A percentile compares a stretch with the other conserved stretches of the same genome.
Conservation (phyloP, 1,140 invertebrate genomes). For the Gryon sp. region DNA sequence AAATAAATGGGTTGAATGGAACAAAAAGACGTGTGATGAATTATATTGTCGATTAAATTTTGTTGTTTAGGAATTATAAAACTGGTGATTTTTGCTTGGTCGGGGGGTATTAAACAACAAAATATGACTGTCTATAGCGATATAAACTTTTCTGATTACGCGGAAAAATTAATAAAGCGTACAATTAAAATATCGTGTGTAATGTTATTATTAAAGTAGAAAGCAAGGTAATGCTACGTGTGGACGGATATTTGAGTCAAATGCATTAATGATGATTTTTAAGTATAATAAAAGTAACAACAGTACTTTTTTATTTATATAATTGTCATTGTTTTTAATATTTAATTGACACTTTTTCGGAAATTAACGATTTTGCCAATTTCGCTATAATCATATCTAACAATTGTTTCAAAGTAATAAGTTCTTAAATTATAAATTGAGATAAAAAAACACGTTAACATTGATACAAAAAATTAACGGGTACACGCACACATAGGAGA, state of each 20-base stretch:
- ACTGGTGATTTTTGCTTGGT: conserved; percentile 13
- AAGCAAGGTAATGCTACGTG: conserved; percentile 69
- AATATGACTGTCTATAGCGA: conserved; percentile 75
- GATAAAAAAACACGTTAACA: neutral
- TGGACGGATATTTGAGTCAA: conserved; percentile 31
- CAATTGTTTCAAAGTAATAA: too few relatives aligned
- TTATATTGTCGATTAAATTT: conserved; percentile 27
- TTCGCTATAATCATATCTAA: too few relatives aligned
- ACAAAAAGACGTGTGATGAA: conserved; percentile 16
- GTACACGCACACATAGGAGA: conserved; percentile 30
- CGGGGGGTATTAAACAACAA: conserved; percentile 45
- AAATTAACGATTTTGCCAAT: too few relatives aligned
- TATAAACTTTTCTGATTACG: conserved; percentile 76
- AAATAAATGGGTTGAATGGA: conserved; percentile 21
- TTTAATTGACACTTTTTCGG: neutral
- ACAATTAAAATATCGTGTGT: conserved; percentile 79
- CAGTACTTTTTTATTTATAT: too few relatives aligned
- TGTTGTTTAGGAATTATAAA: conserved; percentile 47
- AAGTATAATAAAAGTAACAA: too few relatives aligned
- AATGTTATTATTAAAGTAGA: conserved; percentile 77
- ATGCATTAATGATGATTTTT: neutral
- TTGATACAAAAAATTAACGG: conserved; percentile 3
- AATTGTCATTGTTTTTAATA: neutral
- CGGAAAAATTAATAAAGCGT: conserved; percentile 75
- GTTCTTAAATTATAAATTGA: too few relatives aligned